Base-by-base conservation (phyloP, 2,888 invertebrate species). In the Lasioglossum vierecki region DNA sequence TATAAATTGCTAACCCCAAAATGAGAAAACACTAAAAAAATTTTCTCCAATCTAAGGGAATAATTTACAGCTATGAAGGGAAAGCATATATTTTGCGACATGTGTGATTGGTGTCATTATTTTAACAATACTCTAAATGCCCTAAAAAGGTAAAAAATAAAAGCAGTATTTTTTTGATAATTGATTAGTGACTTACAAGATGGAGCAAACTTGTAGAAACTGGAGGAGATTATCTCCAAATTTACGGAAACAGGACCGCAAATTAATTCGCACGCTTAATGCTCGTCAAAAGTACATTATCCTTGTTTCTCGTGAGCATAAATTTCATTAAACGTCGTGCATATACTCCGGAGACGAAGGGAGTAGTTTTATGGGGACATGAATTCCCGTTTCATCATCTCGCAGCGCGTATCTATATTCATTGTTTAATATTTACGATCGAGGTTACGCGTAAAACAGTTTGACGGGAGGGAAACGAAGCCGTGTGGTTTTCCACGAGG, bases 391-490 rank as follows among this genome's bases (percentile, higher is more conserved):
- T 78, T 78, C 78, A 63, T 60, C 57, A 15, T 63, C 41, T 70
- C 66, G 22, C 11, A 66, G 57, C 39, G 18, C 18, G 39, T 76
- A 66, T 84, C 71, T 75, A 68, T 82, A 82, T 76, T 79, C 82
- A 73, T 86, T 80, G 70, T 80, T 72, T 80, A 80, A 86, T 86
- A 86, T 86, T 84, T 88, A 76, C 63, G 73, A 76, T 53, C 57
- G 75, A 26, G 63, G 82, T 66, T 15, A 57, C 15, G 75, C 68
- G 76, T 76, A 88, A 83, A 86, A 75, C 72, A 71, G 63, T 22
- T 60, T 44, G 75, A 79, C 83, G 74, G 71, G 74, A 79, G 57
- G 72, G 76, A 77, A 83, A 73, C 83, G 83, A 78, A 75, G 81
- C 49, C 77, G 44, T 78, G 66, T 44, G n/a, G 77, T 80, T 90